phyloP scores from a whole-genome alignment of 2,797 vertebrate species.

The Heteromormyrus szaboi region DNA sequence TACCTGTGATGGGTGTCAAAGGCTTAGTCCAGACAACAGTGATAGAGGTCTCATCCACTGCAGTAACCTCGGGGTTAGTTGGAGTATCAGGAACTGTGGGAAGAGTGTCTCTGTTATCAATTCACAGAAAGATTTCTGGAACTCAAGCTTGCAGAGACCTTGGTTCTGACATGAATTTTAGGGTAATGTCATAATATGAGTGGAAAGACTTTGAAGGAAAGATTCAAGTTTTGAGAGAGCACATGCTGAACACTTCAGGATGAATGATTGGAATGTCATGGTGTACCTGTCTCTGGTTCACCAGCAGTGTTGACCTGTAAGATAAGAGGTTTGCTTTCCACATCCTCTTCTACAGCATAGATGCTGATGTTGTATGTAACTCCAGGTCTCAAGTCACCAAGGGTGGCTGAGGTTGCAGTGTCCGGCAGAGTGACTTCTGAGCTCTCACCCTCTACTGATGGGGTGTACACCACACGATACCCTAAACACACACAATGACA shows the following conservation, averaged over 20 bases:
- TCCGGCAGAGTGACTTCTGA: slow-evolving; percentile 88
- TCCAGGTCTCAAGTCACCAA: slow-evolving; percentile 83
- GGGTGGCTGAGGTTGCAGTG: slow-evolving; percentile 83
- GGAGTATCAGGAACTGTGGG: slow-evolving; percentile 84
- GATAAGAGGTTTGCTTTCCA: slow-evolving; percentile 84
- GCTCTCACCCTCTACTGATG: slow-evolving; percentile 85
- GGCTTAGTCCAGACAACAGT: slow-evolving; percentile 86
- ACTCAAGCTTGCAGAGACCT: background rate
- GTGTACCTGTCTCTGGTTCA: slow-evolving; percentile 50
- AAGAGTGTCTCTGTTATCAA: background rate
- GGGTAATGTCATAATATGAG: slow-evolving; percentile 47
- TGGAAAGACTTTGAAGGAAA: background rate
- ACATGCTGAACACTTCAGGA: background rate
- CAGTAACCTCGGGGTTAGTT: slow-evolving; percentile 67
- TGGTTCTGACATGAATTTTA: background rate
- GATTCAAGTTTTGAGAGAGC: background rate
- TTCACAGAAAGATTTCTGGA: background rate
- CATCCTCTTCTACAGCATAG: slow-evolving; percentile 85
- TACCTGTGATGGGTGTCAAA: slow-evolving; percentile 90
- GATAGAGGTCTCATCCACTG: slow-evolving; percentile 83
- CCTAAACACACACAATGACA: slow-evolving; percentile 55
- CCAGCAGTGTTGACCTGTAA: slow-evolving; percentile 87
- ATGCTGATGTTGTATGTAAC: slow-evolving; percentile 92
- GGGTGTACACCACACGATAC: slow-evolving; percentile 84
- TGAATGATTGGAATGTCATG: background rate